These are phyloP conservation scores for Ochlodes sylvanus DNA, from an alignment of 2,888 invertebrate genomes.

Conservation along the genomic window DNA sequence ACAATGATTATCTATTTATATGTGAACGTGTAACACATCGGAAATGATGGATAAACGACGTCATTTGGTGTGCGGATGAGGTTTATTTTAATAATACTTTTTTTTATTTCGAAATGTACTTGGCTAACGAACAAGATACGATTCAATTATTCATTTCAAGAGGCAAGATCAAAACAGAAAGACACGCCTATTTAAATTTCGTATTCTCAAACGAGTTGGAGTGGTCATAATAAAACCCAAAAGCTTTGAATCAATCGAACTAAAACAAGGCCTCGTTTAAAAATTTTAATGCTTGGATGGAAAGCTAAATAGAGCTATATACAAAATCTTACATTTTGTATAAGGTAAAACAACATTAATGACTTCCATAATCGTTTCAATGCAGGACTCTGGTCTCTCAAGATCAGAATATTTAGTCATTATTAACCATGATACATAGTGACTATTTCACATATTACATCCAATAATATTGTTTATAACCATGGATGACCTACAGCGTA, in stretches of 20 bases:
- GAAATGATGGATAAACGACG: slow-evolving; percentile 42
- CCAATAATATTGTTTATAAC: too few relatives aligned
- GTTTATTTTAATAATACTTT: slow-evolving; percentile 42
- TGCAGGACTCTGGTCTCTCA: too few relatives aligned
- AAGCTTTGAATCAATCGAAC: background rate
- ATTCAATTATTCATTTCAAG: slow-evolving; percentile 43
- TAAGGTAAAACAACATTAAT: too few relatives aligned
- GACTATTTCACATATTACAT: too few relatives aligned
- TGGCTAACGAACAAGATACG: slow-evolving; percentile 36
- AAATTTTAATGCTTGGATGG: too few relatives aligned
- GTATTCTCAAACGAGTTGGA: background rate
- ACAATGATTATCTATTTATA: slow-evolving; percentile 42
- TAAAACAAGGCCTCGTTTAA: background rate
- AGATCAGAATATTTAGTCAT: too few relatives aligned
- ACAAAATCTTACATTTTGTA: too few relatives aligned
- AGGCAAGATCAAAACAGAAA: slow-evolving; percentile 34
- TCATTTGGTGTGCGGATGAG: slow-evolving; percentile 39
- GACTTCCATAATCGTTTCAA: too few relatives aligned
- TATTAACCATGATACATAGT: too few relatives aligned
- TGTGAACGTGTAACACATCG: slow-evolving; percentile 37
- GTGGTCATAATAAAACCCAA: slow-evolving; percentile 5
- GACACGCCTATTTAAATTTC: slow-evolving; percentile 14
- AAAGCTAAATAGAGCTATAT: too few relatives aligned
- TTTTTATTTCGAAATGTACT: slow-evolving; percentile 33
- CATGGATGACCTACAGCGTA: too few relatives aligned